These are phyloP conservation scores for Ptilonorhynchus violaceus DNA, from an alignment of 2,113 vertebrate species.

Conservation along the genomic window DNA sequence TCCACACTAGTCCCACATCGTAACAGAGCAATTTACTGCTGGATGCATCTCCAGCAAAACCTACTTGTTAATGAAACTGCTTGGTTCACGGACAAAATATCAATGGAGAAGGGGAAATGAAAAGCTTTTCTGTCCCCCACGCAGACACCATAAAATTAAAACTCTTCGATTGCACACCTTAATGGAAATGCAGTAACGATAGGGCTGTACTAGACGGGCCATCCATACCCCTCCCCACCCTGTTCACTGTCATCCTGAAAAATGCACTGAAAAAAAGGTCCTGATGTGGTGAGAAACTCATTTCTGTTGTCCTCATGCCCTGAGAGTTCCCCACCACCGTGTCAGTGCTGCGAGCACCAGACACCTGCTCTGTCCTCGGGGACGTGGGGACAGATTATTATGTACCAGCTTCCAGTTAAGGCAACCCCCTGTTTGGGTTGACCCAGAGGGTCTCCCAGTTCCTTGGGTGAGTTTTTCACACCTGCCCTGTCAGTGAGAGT, in stretches of 20 bases:
- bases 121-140: background rate
- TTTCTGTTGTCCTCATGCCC: background rate
- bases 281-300: background rate
- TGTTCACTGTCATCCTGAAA: background rate
- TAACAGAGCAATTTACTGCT: background rate
- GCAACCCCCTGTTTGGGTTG: background rate
- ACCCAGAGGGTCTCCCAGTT: background rate
- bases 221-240: background rate
- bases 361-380: accelerated
- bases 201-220: background rate
- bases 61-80: background rate
- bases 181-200: background rate
- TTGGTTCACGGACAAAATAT: background rate
- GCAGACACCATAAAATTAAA: background rate
- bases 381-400: accelerated
- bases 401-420: background rate
- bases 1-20: background rate
- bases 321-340: background rate
- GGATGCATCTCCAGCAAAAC: background rate
- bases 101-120: background rate
- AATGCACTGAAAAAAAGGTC: background rate
- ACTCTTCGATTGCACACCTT: accelerated
- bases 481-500: background rate
- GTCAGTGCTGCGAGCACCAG: accelerated
- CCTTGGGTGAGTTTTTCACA: background rate